Conservation (phyloP, 2,888 invertebrate genomes). For the Nephrotoma appendiculata region DNA sequence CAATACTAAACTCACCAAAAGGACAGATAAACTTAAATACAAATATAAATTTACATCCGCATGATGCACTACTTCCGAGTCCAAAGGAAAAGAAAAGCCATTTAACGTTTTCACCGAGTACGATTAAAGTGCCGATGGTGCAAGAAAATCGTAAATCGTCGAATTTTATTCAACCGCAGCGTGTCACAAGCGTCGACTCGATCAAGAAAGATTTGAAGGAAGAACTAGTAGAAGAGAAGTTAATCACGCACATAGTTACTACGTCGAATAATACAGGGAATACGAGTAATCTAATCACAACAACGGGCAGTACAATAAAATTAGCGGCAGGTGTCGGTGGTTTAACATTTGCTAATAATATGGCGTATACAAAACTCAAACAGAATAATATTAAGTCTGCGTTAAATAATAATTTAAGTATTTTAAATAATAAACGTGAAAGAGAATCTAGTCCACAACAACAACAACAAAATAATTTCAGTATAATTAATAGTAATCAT, state of each 20-base stretch:
- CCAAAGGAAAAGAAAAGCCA: conserved; percentile 55
- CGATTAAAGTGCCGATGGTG: conserved; percentile 46
- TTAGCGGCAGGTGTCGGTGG: conserved; percentile 31
- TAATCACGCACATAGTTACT: conserved; percentile 15
- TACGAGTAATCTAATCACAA: conserved; percentile 12
- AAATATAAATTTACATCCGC: conserved; percentile 13
- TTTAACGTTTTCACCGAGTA: conserved; percentile 54
- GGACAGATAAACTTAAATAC: conserved; percentile 23
- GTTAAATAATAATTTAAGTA: conserved; percentile 5
- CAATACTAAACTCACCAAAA: conserved; percentile 25
- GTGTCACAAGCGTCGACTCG: conserved; percentile 27
- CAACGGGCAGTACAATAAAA: conserved; percentile 27
- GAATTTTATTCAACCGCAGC: conserved; percentile 4
- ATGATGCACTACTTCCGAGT: conserved; percentile 37
- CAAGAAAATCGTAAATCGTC: conserved; percentile 25
- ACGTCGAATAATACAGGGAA: conserved; percentile 22
- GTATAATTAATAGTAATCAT: conserved; percentile 1
- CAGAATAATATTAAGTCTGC: conserved; percentile 17
- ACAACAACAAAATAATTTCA: conserved; percentile 6
- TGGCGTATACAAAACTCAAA: conserved; percentile 30
- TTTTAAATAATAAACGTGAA: conserved; percentile 5
- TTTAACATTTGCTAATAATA: conserved; percentile 30
- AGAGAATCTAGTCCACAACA: conserved; percentile 11
- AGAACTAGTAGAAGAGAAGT: conserved; percentile 36
- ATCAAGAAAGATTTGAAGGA: conserved; percentile 51